phyloP scores from a whole-genome alignment of 2,113 vertebrate species.

The Stegostoma tigrinum region DNA sequence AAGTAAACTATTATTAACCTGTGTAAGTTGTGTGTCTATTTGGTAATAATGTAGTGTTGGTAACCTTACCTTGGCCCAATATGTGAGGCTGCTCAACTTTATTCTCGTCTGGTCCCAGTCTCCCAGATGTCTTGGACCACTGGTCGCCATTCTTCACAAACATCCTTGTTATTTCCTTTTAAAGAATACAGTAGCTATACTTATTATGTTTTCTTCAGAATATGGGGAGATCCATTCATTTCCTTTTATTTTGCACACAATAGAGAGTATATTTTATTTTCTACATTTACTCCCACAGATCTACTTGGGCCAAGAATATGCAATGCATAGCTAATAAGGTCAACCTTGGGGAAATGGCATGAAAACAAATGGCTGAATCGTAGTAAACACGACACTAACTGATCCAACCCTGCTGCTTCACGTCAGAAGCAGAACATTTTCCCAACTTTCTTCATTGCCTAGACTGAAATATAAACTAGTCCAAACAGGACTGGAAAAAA shows the following conservation, averaged over 20 bases:
- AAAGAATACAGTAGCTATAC: too few relatives aligned
- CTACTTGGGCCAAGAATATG: neutral
- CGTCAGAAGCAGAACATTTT: neutral
- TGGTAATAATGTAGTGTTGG: neutral
- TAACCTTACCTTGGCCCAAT: neutral
- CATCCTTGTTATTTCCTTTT: neutral
- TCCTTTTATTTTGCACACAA: too few relatives aligned
- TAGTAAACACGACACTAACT: neutral
- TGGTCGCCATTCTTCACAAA: neutral
- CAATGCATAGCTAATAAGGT: neutral
- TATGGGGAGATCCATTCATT: neutral
- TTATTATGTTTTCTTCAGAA: neutral
- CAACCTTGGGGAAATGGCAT: neutral
- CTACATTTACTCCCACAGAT: neutral
- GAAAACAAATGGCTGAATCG: neutral
- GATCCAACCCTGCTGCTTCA: neutral
- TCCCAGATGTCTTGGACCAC: neutral
- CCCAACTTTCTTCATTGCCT: neutral
- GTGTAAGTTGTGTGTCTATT: neutral
- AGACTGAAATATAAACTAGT: neutral
- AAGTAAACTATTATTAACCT: neutral
- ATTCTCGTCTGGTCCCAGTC: neutral
- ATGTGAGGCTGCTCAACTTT: neutral
- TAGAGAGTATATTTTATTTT: neutral
- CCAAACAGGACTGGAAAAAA: neutral